Evolutionary conservation across 2,888 invertebrate species (phyloP).

Genomic region (Spialia ferax): DNA sequence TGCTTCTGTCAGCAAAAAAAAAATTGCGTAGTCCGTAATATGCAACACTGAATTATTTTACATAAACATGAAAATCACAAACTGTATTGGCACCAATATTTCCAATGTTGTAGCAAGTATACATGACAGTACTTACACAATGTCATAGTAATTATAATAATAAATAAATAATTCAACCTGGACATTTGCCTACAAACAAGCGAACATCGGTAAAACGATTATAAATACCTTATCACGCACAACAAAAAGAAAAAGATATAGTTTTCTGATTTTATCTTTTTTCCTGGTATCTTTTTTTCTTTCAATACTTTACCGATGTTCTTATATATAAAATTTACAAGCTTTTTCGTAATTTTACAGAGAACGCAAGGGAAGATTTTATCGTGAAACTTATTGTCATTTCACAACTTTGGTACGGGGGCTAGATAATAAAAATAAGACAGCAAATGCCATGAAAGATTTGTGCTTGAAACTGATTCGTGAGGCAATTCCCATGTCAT

Average conservation of each 20-base stretch:
- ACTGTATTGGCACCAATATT: conserved; percentile 49
- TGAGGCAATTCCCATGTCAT: neutral
- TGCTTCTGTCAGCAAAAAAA: conserved; percentile 17
- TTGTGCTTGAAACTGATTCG: conserved; percentile 38
- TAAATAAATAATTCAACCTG: conserved; percentile 17
- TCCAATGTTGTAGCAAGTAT: conserved; percentile 45
- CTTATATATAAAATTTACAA: neutral
- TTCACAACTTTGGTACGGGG: conserved; percentile 71
- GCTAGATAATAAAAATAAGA: conserved; percentile 31
- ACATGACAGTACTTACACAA: conserved; percentile 11
- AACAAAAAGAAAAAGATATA: too few relatives aligned
- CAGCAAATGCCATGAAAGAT: conserved; percentile 19
- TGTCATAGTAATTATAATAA: neutral
- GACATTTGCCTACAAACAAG: conserved; percentile 26
- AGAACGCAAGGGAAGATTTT: conserved; percentile 7
- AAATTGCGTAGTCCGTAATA: neutral
- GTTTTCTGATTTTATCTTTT: too few relatives aligned
- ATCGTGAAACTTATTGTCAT: conserved; percentile 72
- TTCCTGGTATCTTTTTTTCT: neutral
- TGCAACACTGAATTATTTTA: conserved; percentile 19
- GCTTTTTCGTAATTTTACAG: neutral
- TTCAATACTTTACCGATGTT: neutral
- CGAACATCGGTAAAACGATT: neutral
- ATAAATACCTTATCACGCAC: too few relatives aligned
- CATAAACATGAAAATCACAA: conserved; percentile 27